A percentile compares a stretch with the other conserved stretches of the same genome.
Evolutionary conservation across 2,113 vertebrate species (phyloP).

Genomic region (Actenoides lindsayi): DNA sequence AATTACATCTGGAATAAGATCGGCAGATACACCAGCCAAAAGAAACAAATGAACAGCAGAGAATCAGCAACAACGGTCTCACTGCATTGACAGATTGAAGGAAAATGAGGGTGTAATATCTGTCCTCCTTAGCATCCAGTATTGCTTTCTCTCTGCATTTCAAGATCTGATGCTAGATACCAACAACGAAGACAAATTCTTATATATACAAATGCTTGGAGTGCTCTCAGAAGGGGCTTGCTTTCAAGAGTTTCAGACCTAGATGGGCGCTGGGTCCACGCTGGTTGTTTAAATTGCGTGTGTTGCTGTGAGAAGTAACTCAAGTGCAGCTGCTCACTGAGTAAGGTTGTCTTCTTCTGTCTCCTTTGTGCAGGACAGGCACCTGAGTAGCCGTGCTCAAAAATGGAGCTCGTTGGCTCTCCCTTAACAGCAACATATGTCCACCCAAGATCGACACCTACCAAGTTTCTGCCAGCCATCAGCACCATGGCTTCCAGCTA

Average conservation of each 20-base stretch:
- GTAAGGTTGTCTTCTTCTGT: neutral
- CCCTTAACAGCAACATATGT: constrained; percentile 78
- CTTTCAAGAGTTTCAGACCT: neutral
- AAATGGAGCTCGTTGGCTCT: constrained; percentile 86
- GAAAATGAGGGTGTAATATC: neutral
- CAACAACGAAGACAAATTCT: neutral
- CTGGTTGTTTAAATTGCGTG: neutral
- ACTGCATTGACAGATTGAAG: neutral
- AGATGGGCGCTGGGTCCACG: neutral
- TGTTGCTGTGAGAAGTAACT: neutral
- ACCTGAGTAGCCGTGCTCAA: neutral
- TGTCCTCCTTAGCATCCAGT: neutral
- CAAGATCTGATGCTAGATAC: neutral
- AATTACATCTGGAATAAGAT: neutral
- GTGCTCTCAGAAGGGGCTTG: neutral
- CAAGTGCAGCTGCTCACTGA: neutral
- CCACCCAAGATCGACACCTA: constrained; percentile 76
- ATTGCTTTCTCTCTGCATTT: neutral
- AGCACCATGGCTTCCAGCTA: constrained; percentile 84
- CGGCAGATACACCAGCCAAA: neutral
- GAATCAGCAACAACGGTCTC: neutral
- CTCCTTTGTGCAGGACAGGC: constrained; percentile 22
- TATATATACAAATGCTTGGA: neutral
- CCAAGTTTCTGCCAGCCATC: constrained; percentile 87
- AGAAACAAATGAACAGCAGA: neutral